phyloP scores from a whole-genome alignment of 2,888 invertebrate genomes.

The Melanostoma scalare region DNA sequence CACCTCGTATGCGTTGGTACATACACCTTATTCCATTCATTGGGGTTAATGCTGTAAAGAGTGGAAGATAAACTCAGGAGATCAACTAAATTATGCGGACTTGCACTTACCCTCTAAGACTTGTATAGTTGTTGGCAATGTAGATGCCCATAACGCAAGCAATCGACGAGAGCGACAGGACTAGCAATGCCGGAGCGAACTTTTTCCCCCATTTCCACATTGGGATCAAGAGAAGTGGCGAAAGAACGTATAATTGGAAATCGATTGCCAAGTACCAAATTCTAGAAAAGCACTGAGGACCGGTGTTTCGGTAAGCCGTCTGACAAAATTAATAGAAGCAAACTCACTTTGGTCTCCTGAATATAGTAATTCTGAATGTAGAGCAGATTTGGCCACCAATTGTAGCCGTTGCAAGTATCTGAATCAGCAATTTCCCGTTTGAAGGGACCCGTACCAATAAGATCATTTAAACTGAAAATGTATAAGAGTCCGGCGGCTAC shows the following conservation, averaged over 20 bases:
- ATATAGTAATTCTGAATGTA: constrained; percentile 81
- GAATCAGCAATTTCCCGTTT: not conserved
- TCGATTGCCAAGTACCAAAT: constrained; percentile 27
- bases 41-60: not conserved
- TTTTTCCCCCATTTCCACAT: constrained; percentile 37
- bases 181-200: not conserved
- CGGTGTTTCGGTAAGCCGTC: too few relatives aligned
- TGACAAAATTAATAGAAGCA: not conserved
- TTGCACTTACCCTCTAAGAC: constrained; percentile 4
- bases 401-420: constrained; percentile 75
- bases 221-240: constrained; percentile 5
- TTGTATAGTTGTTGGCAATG: not conserved
- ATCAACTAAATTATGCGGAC: not conserved
- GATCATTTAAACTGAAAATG: constrained; percentile 81
- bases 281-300: constrained; percentile 6
- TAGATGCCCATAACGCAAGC: not conserved
- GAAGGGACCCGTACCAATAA: constrained; percentile 82
- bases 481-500: constrained; percentile 82
- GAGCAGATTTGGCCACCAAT: constrained; percentile 81
- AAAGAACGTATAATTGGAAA: constrained; percentile 16
- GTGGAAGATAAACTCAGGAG: too few relatives aligned
- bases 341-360: not conserved
- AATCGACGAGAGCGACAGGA: not conserved
- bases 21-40: constrained; percentile 16
- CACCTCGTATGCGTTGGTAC: constrained; percentile 18